Base-by-base conservation (phyloP, 1,140 invertebrate genomes). In the Plutomurus gul region DNA sequence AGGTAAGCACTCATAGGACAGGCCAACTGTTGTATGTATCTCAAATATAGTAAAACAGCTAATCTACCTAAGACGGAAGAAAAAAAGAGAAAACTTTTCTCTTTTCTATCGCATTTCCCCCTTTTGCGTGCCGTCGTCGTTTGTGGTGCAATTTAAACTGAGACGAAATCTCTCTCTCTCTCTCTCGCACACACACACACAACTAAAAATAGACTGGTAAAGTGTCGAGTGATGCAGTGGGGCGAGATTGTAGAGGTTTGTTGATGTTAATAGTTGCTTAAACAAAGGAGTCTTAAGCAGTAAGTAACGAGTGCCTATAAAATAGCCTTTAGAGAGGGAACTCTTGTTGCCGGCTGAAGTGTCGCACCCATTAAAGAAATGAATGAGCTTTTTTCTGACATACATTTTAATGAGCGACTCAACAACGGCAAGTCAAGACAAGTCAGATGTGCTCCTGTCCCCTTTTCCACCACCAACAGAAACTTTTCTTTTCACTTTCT, bases 1-100 rank as follows among this genome's bases (percentile, higher is more conserved):
- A 71, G 75, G 79, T 81, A 80, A 71, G 25, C 22, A 20, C 49
- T 56, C 18, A 56, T 22, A 56, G 22, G 22, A 20, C 25, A 43
- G 8, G n/a, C 40, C 8, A 10, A 43, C 40, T 43, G 40, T 10
- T 43, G n/a, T n/a, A 43, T 43, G 40, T 43, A 43, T 43, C 8
- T 8, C n/a, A 43, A 8, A 43, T 8, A 10, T 10, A 43, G 8
- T 18, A 5, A 4, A 39, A 40, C 16, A 25, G 36, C 13, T 40
- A 72, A 40, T 20, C 70, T 72, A 72, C 11, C 7, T n/a, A 43
- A 10, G 2, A 43, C 22, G 5, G 16, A n/a, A 16, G 4, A 30
- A 1, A 65, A 30, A 27, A 5, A 22, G 47, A 22, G 20, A 51
- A 51, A 51, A 51, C 47, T 51, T 51, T 51, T 20, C 43, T 18